These are phyloP conservation scores for Platycercus adscitus DNA, from an alignment of 2,113 vertebrate species.

Conservation along the genomic window DNA sequence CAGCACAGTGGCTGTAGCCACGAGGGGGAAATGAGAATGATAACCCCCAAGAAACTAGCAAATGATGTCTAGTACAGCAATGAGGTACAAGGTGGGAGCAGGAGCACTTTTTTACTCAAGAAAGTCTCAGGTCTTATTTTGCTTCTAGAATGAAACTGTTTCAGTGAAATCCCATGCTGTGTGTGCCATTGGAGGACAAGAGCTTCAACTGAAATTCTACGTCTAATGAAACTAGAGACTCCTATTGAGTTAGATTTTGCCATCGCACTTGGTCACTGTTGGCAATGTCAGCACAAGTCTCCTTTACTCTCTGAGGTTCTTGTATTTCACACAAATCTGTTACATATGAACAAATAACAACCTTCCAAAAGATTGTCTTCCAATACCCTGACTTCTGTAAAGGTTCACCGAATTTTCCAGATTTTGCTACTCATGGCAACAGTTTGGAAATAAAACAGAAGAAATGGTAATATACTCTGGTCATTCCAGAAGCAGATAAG, in stretches of 20 bases:
- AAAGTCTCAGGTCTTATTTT: background rate
- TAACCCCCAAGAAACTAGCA: background rate
- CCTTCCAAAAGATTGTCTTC: background rate
- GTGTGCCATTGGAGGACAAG: background rate
- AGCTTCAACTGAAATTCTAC: background rate
- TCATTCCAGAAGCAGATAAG: background rate
- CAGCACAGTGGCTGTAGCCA: background rate
- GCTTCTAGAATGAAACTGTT: background rate
- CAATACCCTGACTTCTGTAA: background rate
- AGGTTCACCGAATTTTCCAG: background rate
- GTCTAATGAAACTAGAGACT: background rate
- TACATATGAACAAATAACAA: background rate
- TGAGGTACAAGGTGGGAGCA: background rate
- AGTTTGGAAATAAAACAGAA: background rate
- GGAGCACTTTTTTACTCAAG: background rate
- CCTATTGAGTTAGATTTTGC: background rate
- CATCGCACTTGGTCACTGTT: background rate
- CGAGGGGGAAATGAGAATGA: fast-evolving
- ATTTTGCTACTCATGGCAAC: background rate
- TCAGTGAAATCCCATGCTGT: background rate
- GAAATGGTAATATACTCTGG: background rate
- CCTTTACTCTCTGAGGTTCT: background rate
- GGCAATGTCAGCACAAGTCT: background rate
- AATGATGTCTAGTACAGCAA: background rate
- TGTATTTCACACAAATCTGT: background rate